Percentiles rank a stretch among this genome's conserved stretches.
These are phyloP conservation scores for Crambe crambe DNA, from an alignment of 37 sponge, comb jelly and placozoan species.

Conservation along the genomic window DNA sequence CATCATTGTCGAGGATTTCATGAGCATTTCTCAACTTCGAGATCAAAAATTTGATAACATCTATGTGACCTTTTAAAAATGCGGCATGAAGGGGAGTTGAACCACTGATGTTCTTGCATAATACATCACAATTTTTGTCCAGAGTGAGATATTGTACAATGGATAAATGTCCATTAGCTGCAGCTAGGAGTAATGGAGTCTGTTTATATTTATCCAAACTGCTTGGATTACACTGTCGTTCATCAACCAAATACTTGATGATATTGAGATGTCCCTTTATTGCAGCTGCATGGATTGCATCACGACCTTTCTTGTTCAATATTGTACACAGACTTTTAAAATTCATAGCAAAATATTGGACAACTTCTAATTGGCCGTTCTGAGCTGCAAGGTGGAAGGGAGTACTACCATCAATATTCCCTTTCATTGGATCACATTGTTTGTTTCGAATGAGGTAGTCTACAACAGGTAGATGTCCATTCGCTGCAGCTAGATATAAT, in stretches of 20 bases:
- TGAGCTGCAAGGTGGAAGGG: not conserved
- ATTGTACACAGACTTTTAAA: too few relatives aligned
- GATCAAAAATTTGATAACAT: not conserved
- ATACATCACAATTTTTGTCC: not conserved
- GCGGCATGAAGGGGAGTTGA: constrained; percentile 12
- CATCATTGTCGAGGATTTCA: not conserved
- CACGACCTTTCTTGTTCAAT: not conserved
- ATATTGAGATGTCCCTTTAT: not conserved
- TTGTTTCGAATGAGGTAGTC: not conserved
- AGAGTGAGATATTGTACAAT: not conserved
- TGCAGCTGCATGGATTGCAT: not conserved
- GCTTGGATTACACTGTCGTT: too few relatives aligned
- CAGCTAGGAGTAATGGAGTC: too few relatives aligned
- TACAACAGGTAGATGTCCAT: constrained; percentile 1
- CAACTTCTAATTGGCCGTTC: not conserved
- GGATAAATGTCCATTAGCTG: not conserved
- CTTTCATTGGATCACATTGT: not conserved
- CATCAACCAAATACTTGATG: not conserved
- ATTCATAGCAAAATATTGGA: too few relatives aligned
- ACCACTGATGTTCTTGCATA: not conserved
- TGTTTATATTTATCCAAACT: too few relatives aligned
- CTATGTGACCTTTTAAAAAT: not conserved
- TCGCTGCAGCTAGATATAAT: not conserved
- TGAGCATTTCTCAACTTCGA: not conserved
- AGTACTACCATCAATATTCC: not conserved